These are phyloP conservation scores for Caenorhabditis panamensis DNA, from an alignment of 2,888 invertebrate genomes.

Conservation along the genomic window DNA sequence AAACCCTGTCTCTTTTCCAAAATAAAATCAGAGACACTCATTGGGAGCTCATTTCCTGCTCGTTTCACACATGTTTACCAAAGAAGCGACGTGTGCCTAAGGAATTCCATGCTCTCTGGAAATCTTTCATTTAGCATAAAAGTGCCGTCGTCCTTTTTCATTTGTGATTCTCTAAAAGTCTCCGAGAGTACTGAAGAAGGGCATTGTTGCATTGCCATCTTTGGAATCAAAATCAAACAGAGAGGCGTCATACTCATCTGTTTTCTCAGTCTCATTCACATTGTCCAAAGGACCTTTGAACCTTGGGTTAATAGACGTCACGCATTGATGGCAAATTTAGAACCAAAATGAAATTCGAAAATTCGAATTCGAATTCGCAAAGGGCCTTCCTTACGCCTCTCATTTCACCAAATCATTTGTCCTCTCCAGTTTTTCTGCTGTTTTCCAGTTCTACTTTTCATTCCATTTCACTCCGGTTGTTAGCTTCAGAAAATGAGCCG, in stretches of 20 bases:
- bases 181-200: background rate
- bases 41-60: constrained; percentile 1
- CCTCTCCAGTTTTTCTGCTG: background rate
- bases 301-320: constrained; percentile 45
- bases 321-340: constrained; percentile 37
- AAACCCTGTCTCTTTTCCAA: background rate
- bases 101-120: constrained; percentile 2
- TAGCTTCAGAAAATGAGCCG: background rate
- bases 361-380: too few relatives aligned
- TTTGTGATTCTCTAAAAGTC: constrained; percentile 21
- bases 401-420: constrained; percentile 23
- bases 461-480: background rate
- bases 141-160: constrained; percentile 34
- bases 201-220: constrained; percentile 19
- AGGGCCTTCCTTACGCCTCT: constrained; percentile 6
- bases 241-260: too few relatives aligned
- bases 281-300: background rate
- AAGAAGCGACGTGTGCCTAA: background rate
- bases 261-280: too few relatives aligned
- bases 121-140: constrained; percentile 40
- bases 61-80: constrained; percentile 4
- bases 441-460: constrained; percentile 7
- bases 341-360: constrained; percentile 51
- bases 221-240: constrained; percentile 25
- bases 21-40: background rate